These are phyloP conservation scores for Sitta europaea DNA, from an alignment of 2,113 vertebrate genomes.

Conservation along the genomic window DNA sequence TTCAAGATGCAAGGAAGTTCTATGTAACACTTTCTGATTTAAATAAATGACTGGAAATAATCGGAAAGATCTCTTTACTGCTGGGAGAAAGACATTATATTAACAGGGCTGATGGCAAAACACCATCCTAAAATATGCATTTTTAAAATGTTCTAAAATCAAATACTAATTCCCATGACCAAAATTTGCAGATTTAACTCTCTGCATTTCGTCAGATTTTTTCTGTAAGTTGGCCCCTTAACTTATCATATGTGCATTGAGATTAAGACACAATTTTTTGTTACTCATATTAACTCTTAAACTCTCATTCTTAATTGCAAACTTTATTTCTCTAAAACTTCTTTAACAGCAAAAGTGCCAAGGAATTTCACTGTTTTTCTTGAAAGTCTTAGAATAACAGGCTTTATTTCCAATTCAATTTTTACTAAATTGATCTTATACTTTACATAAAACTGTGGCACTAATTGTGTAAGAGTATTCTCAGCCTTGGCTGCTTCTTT, in stretches of 20 bases:
- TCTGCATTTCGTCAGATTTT: not conserved
- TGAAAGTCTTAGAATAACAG: not conserved
- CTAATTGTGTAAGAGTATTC: not conserved
- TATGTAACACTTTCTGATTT: not conserved
- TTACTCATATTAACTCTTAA: not conserved
- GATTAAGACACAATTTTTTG: not conserved
- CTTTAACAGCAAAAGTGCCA: not conserved
- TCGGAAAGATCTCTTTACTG: not conserved
- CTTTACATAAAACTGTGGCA: not conserved
- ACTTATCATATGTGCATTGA: not conserved
- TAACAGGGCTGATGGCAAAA: not conserved
- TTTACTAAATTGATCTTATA: not conserved
- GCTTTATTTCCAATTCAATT: not conserved
- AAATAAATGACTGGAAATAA: not conserved
- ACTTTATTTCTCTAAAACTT: not conserved
- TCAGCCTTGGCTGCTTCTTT: not conserved
- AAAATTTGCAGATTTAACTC: not conserved
- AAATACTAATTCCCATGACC: not conserved
- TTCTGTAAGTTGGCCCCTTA: not conserved
- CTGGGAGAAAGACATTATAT: not conserved
- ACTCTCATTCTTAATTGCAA: not conserved
- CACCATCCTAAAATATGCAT: not conserved
- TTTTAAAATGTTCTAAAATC: not conserved
- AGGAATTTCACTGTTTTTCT: not conserved
- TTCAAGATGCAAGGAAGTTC: conserved; percentile 33